Evolutionary conservation across 2,888 invertebrate species (phyloP), one percentile per base, ranked within the genome.

Genomic region (Dione vanillae): DNA sequence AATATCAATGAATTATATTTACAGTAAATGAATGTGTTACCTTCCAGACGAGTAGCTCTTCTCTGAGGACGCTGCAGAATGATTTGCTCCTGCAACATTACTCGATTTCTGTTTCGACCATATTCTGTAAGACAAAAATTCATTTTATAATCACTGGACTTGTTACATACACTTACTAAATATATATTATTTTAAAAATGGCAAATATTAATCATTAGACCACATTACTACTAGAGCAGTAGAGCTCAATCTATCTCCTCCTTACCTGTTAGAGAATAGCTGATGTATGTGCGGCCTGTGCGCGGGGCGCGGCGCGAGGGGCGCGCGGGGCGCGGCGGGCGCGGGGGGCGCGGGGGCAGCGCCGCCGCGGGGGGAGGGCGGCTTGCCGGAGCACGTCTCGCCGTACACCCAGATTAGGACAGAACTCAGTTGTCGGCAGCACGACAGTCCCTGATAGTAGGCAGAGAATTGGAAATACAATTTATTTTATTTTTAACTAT

Each of bases 361-460:
- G 27, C 69, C 65, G 37, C 71, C 27, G 64, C 12, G 72, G 54
- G 58, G 62, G 72, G 59, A 64, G 72, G 62, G 75, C 68, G 72
- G 72, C 75, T 66, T 73, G 78, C 56, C 61, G 47, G 45, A 68
- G 58, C 74, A 72, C 66, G 73, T 75, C 84, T 93, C 93, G 16
- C 90, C 92, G 77, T 94, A 95, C 75, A 95, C 78, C 82, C 95
- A 95, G 51, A 95, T 90, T 66, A 95, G 89, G 56, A 95, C 91
- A 10, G 94, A 94, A 71, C 94, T 94, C 75, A 95, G 86, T 80
- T 95, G 95, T 2, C 94, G 93, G 70, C 94, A 94, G 81, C 95
- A 95, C 14, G 95, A 94, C 40, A 95, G 80, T 6, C 94, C 94
- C 88, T 95, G 83, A 27, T 27, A 27, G 27, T 27, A 5, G 27